phyloP scores from a whole-genome alignment of 2,113 vertebrate genomes.

The Anolis carolinensis region DNA sequence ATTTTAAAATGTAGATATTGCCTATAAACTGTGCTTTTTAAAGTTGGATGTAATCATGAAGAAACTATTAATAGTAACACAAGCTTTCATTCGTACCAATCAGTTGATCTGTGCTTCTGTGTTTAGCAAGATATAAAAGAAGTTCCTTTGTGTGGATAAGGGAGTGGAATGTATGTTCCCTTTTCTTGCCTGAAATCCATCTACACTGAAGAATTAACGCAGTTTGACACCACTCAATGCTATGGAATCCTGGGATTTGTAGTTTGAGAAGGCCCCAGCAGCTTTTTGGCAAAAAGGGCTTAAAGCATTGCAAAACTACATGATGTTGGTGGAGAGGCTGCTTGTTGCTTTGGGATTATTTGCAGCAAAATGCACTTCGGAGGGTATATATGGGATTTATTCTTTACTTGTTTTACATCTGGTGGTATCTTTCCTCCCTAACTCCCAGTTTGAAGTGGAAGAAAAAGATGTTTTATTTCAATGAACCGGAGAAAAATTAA shows the following conservation, averaged over 20 bases:
- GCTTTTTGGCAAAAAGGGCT: too few species aligned
- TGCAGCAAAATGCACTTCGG: conserved; percentile 66
- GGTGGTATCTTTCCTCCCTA: neutral
- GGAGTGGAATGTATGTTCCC: neutral
- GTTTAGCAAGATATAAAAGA: conserved; percentile 19
- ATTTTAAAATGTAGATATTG: conserved; percentile 12
- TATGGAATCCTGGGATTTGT: too few species aligned
- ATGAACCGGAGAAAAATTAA: too few species aligned
- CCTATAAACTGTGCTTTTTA: conserved; percentile 38
- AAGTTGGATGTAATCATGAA: neutral
- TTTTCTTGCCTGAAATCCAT: too few species aligned
- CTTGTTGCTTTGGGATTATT: conserved; percentile 18
- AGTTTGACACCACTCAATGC: too few species aligned
- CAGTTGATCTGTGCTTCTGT: conserved; percentile 52
- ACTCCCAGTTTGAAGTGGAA: conserved; percentile 42
- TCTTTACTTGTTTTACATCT: neutral
- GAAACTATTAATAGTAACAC: neutral
- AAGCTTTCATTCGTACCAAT: conserved; percentile 44
- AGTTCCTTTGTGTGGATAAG: neutral
- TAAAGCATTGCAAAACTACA: neutral
- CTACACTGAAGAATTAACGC: too few species aligned
- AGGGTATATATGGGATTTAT: conserved; percentile 36
- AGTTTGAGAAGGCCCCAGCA: too few species aligned
- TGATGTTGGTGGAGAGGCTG: conserved; percentile 9
- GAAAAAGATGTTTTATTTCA: conserved; percentile 54